These are phyloP conservation scores for Epinotia brunnichana DNA, from an alignment of 2,888 invertebrate species.

Conservation along the genomic window DNA sequence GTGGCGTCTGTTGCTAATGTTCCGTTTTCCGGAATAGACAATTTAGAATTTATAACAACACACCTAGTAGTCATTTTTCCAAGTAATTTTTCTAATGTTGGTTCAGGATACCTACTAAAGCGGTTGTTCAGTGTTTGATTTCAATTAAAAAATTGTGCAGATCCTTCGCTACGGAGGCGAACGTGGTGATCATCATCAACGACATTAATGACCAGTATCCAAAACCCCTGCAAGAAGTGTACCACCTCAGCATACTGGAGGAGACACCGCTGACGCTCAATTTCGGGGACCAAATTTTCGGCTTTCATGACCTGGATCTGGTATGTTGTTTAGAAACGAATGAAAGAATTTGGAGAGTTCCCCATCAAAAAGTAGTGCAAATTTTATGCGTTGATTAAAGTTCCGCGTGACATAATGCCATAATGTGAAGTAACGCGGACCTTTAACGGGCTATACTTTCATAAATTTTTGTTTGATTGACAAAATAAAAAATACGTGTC, in stretches of 20 bases:
- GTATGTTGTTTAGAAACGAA: slow-evolving; percentile 59
- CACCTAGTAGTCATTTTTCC: too few relatives aligned
- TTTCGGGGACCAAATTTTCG: slow-evolving; percentile 72
- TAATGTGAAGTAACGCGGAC: too few relatives aligned
- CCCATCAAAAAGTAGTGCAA: too few relatives aligned
- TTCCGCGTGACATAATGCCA: too few relatives aligned
- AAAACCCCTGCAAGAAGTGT: slow-evolving; percentile 65
- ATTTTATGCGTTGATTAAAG: too few relatives aligned
- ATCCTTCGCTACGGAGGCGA: slow-evolving; percentile 60
- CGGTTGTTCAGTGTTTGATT: background rate
- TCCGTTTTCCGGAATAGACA: too few relatives aligned
- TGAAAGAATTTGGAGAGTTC: background rate
- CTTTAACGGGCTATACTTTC: too few relatives aligned
- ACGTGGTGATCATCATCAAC: slow-evolving; percentile 77
- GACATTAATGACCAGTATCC: slow-evolving; percentile 88
- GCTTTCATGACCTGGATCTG: slow-evolving; percentile 82
- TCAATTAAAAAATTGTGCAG: slow-evolving; percentile 39
- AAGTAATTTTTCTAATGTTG: too few relatives aligned
- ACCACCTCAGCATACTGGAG: slow-evolving; percentile 76
- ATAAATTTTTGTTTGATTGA: too few relatives aligned
- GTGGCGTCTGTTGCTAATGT: too few relatives aligned
- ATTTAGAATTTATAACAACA: too few relatives aligned
- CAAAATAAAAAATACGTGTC: too few relatives aligned
- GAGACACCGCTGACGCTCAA: slow-evolving; percentile 78
- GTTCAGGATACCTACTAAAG: background rate